Conservation (phyloP, 2,888 invertebrate species). For the Hemicrepidius hirtus region DNA sequence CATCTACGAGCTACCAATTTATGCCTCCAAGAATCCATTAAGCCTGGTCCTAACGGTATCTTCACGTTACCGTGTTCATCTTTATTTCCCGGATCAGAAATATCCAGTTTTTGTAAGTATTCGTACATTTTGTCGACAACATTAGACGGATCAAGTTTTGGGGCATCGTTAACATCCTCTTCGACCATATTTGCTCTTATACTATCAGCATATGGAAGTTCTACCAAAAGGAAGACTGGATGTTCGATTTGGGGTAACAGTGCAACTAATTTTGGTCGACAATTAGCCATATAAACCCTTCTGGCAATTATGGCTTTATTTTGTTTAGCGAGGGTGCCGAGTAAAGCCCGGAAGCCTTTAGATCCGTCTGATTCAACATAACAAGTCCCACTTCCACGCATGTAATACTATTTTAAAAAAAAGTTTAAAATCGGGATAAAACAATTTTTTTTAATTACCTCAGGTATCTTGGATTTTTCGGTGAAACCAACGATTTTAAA, state of each 20-base stretch:
- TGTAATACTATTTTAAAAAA: conserved; percentile 22
- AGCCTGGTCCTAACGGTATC: conserved; percentile 21
- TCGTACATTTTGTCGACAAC: conserved; percentile 34
- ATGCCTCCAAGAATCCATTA: conserved; percentile 21
- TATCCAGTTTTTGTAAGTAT: conserved; percentile 37
- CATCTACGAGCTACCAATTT: background rate
- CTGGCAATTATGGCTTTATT: conserved; percentile 37
- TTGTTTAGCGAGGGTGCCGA: conserved; percentile 20
- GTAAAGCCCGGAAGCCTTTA: conserved; percentile 15
- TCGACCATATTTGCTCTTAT: conserved; percentile 16
- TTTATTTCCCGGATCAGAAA: conserved; percentile 24
- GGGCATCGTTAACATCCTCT: conserved; percentile 18
- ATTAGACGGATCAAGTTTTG: conserved; percentile 2
- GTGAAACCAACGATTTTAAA: conserved; percentile 48
- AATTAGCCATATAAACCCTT: conserved; percentile 32
- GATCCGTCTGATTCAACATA: conserved; percentile 26
- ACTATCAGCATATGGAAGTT: conserved; percentile 27
- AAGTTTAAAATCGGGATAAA: too few species aligned
- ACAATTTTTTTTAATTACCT: conserved; percentile 12
- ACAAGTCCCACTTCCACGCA: conserved; percentile 32
- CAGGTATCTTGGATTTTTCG: conserved; percentile 21
- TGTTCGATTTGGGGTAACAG: conserved; percentile 29
- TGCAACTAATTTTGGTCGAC: conserved; percentile 38
- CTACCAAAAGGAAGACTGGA: conserved; percentile 15
- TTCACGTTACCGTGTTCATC: conserved; percentile 25